These are phyloP conservation scores for Lochmaea capreae DNA, from an alignment of 2,888 invertebrate genomes.

Conservation along the genomic window DNA sequence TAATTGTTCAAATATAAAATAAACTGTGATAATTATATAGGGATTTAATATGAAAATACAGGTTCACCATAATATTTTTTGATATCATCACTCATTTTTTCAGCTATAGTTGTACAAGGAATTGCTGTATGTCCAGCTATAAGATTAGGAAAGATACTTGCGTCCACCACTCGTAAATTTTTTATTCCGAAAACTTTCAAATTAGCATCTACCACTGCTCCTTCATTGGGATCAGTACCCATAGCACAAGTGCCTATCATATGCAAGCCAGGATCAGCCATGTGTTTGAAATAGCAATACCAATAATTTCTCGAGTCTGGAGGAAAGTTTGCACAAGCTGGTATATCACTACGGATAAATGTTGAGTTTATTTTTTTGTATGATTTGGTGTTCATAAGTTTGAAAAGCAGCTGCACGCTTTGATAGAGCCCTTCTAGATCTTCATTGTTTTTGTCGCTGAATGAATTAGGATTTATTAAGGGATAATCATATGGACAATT, in stretches of 20 bases:
- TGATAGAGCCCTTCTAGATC: slow-evolving; percentile 69
- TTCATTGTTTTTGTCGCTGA: slow-evolving; percentile 64
- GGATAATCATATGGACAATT: slow-evolving; percentile 62
- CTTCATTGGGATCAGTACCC: slow-evolving; percentile 64
- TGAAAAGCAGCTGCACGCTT: slow-evolving; percentile 63
- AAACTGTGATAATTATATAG: too few species aligned
- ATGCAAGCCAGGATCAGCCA: slow-evolving; percentile 67
- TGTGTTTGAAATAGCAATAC: slow-evolving; percentile 70
- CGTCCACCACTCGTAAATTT: slow-evolving; percentile 72
- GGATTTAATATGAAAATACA: too few species aligned
- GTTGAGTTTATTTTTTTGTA: slow-evolving; percentile 68
- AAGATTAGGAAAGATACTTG: slow-evolving; percentile 70
- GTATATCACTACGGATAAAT: slow-evolving; percentile 28
- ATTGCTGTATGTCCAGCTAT: too few species aligned
- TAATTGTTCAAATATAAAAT: too few species aligned
- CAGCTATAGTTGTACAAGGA: too few species aligned
- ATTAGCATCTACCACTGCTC: slow-evolving; percentile 72
- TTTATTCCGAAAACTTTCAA: slow-evolving; percentile 71
- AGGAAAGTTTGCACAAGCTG: slow-evolving; percentile 63
- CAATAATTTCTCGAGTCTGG: slow-evolving; percentile 75
- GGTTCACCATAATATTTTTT: too few species aligned
- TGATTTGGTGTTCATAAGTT: slow-evolving; percentile 66
- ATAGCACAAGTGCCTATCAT: slow-evolving; percentile 71
- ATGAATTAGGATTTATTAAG: slow-evolving; percentile 75
- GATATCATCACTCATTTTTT: too few species aligned